Evolutionary conservation across 2,888 invertebrate genomes (phyloP).

Genomic region (Kryphioiulus occultus): DNA sequence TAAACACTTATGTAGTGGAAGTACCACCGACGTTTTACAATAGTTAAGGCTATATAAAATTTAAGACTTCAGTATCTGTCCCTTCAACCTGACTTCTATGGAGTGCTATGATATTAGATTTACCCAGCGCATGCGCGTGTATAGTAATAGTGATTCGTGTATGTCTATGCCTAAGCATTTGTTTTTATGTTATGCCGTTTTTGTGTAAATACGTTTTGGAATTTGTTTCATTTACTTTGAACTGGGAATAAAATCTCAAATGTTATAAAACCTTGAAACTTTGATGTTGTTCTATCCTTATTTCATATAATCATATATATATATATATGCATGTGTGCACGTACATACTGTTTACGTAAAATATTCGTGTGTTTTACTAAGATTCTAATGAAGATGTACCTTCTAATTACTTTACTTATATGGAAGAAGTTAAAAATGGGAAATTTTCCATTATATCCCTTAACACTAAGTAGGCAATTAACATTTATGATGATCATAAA

Average conservation of each 20-base stretch:
- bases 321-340: no score
- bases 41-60: background rate
- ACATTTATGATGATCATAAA: no score
- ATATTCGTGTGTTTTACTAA: no score
- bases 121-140: background rate
- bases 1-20: background rate
- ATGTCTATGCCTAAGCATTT: background rate
- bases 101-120: background rate
- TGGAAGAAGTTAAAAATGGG: no score
- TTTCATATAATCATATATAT: no score
- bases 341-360: no score
- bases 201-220: slow-evolving; percentile 35
- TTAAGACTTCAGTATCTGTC: background rate
- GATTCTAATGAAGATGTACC: no score
- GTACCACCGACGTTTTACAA: background rate
- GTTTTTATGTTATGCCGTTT: background rate
- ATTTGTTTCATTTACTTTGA: slow-evolving; percentile 27
- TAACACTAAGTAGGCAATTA: no score
- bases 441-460: no score
- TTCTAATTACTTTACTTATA: no score
- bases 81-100: background rate
- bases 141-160: background rate
- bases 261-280: background rate
- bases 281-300: background rate
- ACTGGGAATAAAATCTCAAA: slow-evolving; percentile 39